These are phyloP conservation scores for Mus caroli DNA, from an alignment of 2,797 vertebrate genomes.

Conservation along the genomic window DNA sequence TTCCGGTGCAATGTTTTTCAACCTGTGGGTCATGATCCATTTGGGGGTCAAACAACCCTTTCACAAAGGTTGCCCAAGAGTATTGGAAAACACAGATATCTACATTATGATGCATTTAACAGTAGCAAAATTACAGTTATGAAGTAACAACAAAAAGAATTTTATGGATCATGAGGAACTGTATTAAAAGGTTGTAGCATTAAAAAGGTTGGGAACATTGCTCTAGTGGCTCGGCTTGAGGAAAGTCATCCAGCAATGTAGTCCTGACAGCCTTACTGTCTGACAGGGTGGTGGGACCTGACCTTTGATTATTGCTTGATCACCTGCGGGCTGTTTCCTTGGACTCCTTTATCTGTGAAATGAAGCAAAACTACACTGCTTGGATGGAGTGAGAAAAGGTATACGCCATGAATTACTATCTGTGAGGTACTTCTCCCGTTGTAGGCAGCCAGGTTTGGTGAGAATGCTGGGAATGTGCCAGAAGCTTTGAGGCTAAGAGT, in stretches of 20 bases:
- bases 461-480: conserved; percentile 20
- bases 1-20: background rate
- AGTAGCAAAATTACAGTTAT: background rate
- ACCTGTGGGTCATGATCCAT: background rate
- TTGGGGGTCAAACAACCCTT: background rate
- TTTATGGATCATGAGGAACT: background rate
- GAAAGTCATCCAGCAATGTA: background rate
- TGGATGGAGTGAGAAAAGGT: background rate
- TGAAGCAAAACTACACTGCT: background rate
- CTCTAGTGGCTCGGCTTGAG: background rate
- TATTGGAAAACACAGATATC: background rate
- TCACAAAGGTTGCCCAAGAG: background rate
- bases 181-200: background rate
- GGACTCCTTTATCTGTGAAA: conserved; percentile 15
- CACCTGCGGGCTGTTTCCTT: background rate
- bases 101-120: background rate
- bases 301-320: background rate
- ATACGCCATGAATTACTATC: background rate
- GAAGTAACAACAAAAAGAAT: background rate
- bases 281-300: background rate
- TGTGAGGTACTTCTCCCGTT: background rate
- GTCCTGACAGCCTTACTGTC: background rate
- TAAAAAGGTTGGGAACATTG: background rate
- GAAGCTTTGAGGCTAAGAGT: background rate
- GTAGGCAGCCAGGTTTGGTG: background rate